These are phyloP conservation scores for Pristionchus fissidentatus DNA, from an alignment of 2,888 invertebrate species.

Conservation along the genomic window DNA sequence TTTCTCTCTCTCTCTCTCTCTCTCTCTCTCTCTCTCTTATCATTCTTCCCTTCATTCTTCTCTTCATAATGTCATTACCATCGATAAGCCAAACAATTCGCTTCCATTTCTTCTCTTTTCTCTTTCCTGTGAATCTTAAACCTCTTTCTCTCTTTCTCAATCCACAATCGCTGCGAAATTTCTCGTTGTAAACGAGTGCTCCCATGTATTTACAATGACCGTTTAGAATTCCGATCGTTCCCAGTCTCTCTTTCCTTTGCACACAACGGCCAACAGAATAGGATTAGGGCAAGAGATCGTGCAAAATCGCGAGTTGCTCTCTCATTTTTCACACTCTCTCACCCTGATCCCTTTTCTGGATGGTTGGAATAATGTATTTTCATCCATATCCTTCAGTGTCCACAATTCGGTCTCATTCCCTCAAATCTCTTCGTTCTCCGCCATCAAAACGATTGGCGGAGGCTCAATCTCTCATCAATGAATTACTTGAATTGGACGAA, in stretches of 20 bases:
- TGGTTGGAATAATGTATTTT: too few species aligned
- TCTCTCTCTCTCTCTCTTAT: slow-evolving; percentile 17
- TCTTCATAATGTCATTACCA: slow-evolving; percentile 32
- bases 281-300: too few species aligned
- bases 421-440: not conserved
- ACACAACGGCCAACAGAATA: too few species aligned
- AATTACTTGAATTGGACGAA: slow-evolving; percentile 30
- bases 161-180: not conserved
- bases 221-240: slow-evolving; percentile 4
- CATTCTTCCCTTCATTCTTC: not conserved
- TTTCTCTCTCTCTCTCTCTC: not conserved
- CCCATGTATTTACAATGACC: not conserved
- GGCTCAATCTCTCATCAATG: slow-evolving; percentile 25
- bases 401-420: slow-evolving; percentile 10
- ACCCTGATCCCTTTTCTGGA: too few species aligned
- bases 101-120: not conserved
- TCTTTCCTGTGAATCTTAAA: not conserved
- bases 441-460: not conserved
- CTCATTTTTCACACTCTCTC: not conserved
- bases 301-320: too few species aligned
- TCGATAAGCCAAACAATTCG: not conserved
- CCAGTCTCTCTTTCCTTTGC: slow-evolving; percentile 1
- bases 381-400: not conserved
- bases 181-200: not conserved
- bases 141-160: too few species aligned